Evolutionary conservation across 2,113 vertebrate species (phyloP), one percentile per base, ranked within the genome.

Genomic region (Labeo catla): DNA sequence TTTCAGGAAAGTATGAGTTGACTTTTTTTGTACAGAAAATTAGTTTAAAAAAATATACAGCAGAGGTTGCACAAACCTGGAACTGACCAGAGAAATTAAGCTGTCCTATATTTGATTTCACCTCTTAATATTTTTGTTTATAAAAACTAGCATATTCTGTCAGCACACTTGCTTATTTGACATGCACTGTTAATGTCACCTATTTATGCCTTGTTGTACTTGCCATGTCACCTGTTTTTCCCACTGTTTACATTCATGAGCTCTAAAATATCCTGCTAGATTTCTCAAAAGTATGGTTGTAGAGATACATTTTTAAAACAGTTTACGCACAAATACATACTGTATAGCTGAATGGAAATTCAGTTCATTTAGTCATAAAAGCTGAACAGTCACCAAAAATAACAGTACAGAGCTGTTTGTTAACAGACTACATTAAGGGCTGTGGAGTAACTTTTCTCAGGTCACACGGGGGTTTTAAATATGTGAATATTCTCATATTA

Each of bases 381-480:
- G 43, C 12, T 39, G 8, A 39, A 39, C 49, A 59, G 23, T 39
- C 65, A 57, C 39, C 9, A 8, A 68, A 52, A 10, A 16, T 36
- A 43, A 72, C 36, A 72, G 68, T 43, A 2, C 36, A 43, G 16
- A 70, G 68, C 68, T 45, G 36, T 72, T 43, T 72, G 16, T 43
- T 72, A 72, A 21, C 9, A n/a, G 19, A 16, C 43, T 57, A 8
- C 19, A 39, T 76, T 45, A 9, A 63, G 13, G 36, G 65, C 36
- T 59, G 19, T 79, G 65, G 12, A 68, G 28, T 23, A 10, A 79
- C 2, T 9, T 86, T 78, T 80, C 84, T 73, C 77, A 73, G 84
- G 77, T 70, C 43, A 47, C n/a, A 28, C 10, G 8, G 59, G 65
- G 21, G 28, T 23, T 47, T 50, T 49, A 4, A 54, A 72, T 61